A percentile compares a stretch with the other conserved stretches of the same genome.
phyloP scores from a whole-genome alignment of 1,140 invertebrate genomes.

The Pteromalus puparum region DNA sequence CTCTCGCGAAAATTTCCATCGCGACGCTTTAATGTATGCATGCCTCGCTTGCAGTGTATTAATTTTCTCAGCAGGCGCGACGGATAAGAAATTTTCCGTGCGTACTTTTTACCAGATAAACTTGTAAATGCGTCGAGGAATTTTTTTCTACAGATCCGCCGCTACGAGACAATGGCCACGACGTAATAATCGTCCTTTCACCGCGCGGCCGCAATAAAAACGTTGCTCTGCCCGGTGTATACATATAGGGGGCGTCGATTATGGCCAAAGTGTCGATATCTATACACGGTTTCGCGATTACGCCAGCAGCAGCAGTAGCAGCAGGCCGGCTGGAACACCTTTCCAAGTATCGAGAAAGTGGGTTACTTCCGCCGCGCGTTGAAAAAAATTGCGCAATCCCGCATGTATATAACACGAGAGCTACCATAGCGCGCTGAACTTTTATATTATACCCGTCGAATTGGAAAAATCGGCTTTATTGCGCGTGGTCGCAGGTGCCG shows the following conservation, averaged over 20 bases:
- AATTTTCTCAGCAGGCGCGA: too few species aligned
- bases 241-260: conserved; percentile 11
- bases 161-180: neutral
- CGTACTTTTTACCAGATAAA: too few species aligned
- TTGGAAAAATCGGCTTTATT: neutral
- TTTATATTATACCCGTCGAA: neutral
- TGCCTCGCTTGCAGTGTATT: neutral
- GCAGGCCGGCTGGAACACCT: conserved; percentile 18
- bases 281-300: conserved; percentile 28
- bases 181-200: neutral
- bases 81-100: too few species aligned
- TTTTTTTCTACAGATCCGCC: too few species aligned
- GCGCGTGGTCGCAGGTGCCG: neutral
- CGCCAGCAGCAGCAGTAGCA: conserved; percentile 9
- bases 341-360: conserved; percentile 39
- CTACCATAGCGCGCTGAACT: neutral
- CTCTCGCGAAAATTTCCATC: conserved; percentile 23
- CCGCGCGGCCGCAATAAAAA: neutral
- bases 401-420: too few species aligned
- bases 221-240: neutral
- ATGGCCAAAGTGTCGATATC: conserved; percentile 18
- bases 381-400: conserved; percentile 25
- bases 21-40: neutral
- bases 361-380: conserved; percentile 30
- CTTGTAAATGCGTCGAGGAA: too few species aligned